A percentile compares a stretch with the other conserved stretches of the same genome.
phyloP scores from a whole-genome alignment of 2,797 vertebrate genomes.

The Pampus argenteus region DNA sequence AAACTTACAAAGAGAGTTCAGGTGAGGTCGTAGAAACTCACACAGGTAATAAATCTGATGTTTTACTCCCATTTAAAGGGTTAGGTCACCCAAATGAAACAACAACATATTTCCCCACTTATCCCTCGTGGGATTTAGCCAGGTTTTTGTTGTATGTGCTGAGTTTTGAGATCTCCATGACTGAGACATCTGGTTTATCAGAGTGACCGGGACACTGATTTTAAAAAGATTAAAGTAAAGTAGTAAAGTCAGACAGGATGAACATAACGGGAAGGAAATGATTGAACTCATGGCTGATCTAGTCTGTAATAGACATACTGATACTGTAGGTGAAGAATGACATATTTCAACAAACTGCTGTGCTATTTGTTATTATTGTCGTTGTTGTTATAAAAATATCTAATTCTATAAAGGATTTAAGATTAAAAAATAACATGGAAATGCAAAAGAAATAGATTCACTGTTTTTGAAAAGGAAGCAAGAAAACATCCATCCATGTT shows the following conservation, averaged over 20 bases:
- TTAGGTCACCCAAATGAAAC: neutral
- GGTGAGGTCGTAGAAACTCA: constrained; percentile 34
- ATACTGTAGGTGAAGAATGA: too few species aligned
- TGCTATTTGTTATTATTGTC: too few species aligned
- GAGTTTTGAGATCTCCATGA: neutral
- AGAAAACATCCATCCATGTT: constrained; percentile 6
- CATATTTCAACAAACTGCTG: too few species aligned
- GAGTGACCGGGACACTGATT: too few species aligned
- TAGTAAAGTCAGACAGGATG: too few species aligned
- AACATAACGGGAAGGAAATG: too few species aligned
- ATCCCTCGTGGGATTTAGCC: neutral
- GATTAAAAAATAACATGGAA: too few species aligned
- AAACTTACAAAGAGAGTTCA: constrained; percentile 7
- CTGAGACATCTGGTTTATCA: neutral
- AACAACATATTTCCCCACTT: constrained; percentile 8
- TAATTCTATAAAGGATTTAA: neutral
- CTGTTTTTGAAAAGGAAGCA: neutral
- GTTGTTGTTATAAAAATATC: too few species aligned
- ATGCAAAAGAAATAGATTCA: neutral
- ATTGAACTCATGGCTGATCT: too few species aligned
- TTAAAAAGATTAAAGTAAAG: too few species aligned
- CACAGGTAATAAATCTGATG: constrained; percentile 7
- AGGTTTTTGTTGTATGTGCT: constrained; percentile 1
- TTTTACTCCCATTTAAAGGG: constrained; percentile 26
- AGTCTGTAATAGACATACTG: too few species aligned